phyloP scores from a whole-genome alignment of 2,113 vertebrate species.

The Corydoras maculifer region DNA sequence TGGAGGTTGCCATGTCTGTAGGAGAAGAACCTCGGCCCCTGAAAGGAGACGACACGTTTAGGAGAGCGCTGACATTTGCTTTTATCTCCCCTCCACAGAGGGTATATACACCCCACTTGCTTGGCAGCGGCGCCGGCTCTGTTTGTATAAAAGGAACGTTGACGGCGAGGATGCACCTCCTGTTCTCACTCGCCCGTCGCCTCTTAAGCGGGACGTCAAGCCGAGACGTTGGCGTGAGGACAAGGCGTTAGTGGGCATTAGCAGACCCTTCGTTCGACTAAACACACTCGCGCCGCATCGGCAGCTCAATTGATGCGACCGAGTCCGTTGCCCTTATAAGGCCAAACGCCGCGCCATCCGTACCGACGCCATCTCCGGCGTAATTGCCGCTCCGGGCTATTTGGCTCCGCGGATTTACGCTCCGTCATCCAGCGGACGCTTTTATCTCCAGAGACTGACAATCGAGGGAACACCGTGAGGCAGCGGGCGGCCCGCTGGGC shows the following conservation, averaged over 20 bases:
- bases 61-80: neutral
- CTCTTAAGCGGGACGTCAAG: neutral
- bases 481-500: too few relatives aligned
- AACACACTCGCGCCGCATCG: neutral
- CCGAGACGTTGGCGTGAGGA: too few relatives aligned
- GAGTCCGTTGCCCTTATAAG: slow-evolving; percentile 1
- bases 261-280: neutral
- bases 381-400: neutral
- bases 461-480: too few relatives aligned
- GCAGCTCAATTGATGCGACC: neutral
- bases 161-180: neutral
- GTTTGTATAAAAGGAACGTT: neutral
- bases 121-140: neutral
- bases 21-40: slow-evolving; percentile 25
- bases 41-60: slow-evolving; percentile 22
- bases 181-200: neutral
- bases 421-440: too few relatives aligned
- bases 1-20: slow-evolving; percentile 9
- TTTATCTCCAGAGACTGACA: too few relatives aligned
- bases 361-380: neutral
- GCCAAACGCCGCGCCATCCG: neutral
- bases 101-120: neutral
- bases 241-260: neutral
- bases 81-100: neutral
- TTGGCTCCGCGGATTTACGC: neutral